These are phyloP conservation scores for Octomys mimax DNA, from an alignment of 2,797 vertebrate species.

Conservation along the genomic window DNA sequence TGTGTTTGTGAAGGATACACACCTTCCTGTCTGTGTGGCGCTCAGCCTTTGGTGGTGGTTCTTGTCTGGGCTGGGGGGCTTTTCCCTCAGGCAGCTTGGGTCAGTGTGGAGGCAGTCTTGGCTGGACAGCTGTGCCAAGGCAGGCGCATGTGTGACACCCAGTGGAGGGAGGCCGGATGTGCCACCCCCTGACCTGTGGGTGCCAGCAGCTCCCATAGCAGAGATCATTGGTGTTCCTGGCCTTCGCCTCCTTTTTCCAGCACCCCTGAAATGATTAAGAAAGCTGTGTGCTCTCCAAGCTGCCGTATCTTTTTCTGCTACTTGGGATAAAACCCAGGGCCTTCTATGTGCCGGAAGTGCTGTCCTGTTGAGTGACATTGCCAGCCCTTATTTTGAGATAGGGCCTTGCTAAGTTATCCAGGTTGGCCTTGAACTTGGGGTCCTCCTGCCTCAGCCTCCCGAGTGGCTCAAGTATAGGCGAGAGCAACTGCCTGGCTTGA, in stretches of 20 bases:
- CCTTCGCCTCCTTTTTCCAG: background rate
- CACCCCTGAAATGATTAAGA: background rate
- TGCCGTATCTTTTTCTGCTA: background rate
- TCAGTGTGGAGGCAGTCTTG: background rate
- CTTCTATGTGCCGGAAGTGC: background rate
- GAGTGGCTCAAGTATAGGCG: background rate
- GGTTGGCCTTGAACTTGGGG: background rate
- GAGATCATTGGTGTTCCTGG: background rate
- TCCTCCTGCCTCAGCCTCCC: background rate
- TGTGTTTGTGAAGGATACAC: background rate
- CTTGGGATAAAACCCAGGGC: background rate
- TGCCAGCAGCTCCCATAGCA: fast-evolving
- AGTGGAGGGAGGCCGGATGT: background rate
- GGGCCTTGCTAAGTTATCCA: background rate
- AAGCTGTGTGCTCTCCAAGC: background rate
- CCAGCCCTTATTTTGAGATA: background rate
- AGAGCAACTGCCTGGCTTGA: background rate
- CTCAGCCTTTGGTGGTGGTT: background rate
- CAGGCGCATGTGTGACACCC: too few relatives aligned
- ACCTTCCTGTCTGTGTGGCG: fast-evolving
- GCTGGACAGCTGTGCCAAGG: background rate
- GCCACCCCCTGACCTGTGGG: fast-evolving
- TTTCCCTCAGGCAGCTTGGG: background rate
- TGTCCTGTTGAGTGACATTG: background rate
- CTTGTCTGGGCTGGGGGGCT: too few relatives aligned